Conservation (phyloP, 64 coral and sea anemone genomes). For the Montipora efflorescens region DNA sequence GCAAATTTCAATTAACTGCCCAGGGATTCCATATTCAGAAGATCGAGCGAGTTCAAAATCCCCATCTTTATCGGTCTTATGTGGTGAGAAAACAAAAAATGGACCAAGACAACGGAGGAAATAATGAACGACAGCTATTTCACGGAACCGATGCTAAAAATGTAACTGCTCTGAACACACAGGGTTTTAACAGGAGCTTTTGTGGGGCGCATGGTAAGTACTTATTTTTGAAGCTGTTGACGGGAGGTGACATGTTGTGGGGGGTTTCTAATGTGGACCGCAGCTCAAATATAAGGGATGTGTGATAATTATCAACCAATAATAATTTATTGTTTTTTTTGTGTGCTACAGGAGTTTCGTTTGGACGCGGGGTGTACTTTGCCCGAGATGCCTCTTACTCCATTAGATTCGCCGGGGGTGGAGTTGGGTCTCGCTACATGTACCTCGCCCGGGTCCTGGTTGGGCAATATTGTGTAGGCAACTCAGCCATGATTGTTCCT, state of each 20-base stretch:
- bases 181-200: constrained; percentile 43
- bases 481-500: neutral
- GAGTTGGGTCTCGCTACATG: neutral
- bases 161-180: neutral
- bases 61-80: constrained; percentile 21
- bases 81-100: constrained; percentile 31
- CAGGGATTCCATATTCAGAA: neutral
- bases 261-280: no score
- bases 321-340: neutral
- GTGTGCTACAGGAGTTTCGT: neutral
- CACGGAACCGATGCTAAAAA: constrained; percentile 8
- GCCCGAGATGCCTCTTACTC: constrained; percentile 66
- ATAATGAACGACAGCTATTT: constrained; percentile 26
- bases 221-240: no score
- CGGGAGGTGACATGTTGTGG: no score
- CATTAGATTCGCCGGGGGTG: neutral
- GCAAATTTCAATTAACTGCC: neutral
- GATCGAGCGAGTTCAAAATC: constrained; percentile 35
- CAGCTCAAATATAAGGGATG: no score
- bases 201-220: neutral
- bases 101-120: constrained; percentile 4
- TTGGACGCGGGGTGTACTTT: constrained; percentile 68
- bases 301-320: no score
- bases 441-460: constrained; percentile 40
- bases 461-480: neutral